These are phyloP conservation scores for Zosterops pallidus DNA, from an alignment of 2,113 vertebrate genomes.

Conservation along the genomic window DNA sequence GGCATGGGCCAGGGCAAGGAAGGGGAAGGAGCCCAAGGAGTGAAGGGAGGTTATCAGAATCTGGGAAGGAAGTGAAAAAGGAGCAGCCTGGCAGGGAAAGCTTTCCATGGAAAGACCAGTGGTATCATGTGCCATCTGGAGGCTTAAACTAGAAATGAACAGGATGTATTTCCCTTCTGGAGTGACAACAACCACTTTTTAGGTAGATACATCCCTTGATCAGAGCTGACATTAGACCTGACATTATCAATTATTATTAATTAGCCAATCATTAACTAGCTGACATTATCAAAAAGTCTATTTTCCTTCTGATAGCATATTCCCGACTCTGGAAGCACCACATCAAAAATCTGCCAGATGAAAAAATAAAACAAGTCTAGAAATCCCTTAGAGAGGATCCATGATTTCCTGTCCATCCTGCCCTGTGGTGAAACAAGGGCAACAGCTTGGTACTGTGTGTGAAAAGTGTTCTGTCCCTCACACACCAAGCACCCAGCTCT, in stretches of 20 bases:
- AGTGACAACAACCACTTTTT: neutral
- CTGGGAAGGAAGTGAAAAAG: neutral
- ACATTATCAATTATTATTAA: too few species aligned
- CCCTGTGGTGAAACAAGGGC: neutral
- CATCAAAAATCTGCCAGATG: neutral
- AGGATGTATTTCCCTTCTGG: neutral
- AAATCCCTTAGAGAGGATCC: neutral
- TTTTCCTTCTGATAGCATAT: neutral
- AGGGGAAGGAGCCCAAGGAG: neutral
- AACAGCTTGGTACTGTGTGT: neutral
- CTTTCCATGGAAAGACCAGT: neutral
- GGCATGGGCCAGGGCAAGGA: neutral
- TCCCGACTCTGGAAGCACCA: neutral
- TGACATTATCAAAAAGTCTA: neutral
- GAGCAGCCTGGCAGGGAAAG: neutral
- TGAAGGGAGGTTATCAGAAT: neutral
- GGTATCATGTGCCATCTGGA: slow-evolving; percentile 55
- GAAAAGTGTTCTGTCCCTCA: fast-evolving
- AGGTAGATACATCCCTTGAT: neutral
- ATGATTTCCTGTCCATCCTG: neutral
- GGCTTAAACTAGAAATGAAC: neutral
- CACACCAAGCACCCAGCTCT: neutral
- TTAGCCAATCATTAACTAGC: too few species aligned
- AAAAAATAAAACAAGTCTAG: neutral
- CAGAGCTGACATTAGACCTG: neutral